Base-by-base conservation (phyloP, 2,888 invertebrate genomes). In the Diploptera punctata region DNA sequence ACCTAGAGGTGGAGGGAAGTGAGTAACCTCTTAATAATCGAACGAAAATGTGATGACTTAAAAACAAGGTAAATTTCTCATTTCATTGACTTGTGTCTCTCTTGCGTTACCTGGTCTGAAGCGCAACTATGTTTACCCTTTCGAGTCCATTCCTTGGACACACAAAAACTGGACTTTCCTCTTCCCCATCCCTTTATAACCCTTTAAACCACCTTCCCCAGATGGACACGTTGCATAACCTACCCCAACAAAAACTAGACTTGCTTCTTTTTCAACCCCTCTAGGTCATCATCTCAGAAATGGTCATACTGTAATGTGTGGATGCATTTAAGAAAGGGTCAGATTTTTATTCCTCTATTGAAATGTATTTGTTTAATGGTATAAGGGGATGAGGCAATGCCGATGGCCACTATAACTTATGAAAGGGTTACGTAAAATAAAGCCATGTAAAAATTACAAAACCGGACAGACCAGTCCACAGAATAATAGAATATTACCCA, bases 181-280 rank as follows among this genome's bases (percentile, higher is more conserved):
- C 65, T 65, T 65, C 43, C 44, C 65, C 44, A 44, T 24, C 43
- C 18, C 21, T 24, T 7, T 21, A 19, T 21, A 21, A n/a, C n/a
- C 33, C 26, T 24, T 19, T 2, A 57, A 65, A 10, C 31, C 29
- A 5, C 3, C 29, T 29, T 29, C 57, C 26, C 29, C 26, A 29
- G 57, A n/a, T 57, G 57, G 57, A 57, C 57, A 57, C 7, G 16
- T 10, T n/a, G 29, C 57, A 29, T 7, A 47, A 65, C 65, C 65
- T 47, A 26, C 26, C 65, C 65, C 43, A 65, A 60, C 71, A 71
- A 71, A 71, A 71, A 71, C 71, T 71, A 67, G 57, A 71, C 61
- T 65, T 67, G 21, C 71, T 49, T 65, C 71, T 71, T 52, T 57
- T 60, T 29, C 52, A 62, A 19, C 65, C 65, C 65, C 29, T 65